Evolutionary conservation across 2,113 vertebrate species (phyloP).

Genomic region (Phycodurus eques): DNA sequence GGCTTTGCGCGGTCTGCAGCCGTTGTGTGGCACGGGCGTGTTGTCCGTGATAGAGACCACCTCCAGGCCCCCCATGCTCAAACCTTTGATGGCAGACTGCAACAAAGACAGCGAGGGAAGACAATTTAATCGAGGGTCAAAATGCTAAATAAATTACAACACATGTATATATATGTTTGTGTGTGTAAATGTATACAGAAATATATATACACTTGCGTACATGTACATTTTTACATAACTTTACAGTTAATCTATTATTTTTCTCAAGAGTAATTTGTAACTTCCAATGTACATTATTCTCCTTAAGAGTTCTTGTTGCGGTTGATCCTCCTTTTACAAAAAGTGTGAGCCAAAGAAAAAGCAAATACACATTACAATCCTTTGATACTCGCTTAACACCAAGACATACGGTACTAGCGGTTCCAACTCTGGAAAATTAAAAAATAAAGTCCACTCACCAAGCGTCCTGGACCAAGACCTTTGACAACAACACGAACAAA

Average conservation of each 20-base stretch:
- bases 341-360: no score
- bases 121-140: constrained; percentile 1
- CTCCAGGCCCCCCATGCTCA: constrained; percentile 89
- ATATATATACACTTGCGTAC: no score
- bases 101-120: constrained; percentile 21
- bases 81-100: constrained; percentile 90
- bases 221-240: no score
- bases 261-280: no score
- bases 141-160: constrained; percentile 2
- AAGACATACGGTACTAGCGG: not conserved
- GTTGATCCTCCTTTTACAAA: no score
- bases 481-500: constrained; percentile 88
- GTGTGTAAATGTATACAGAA: no score
- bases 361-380: no score
- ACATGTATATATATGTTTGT: no score
- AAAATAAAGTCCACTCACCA: constrained; percentile 69
- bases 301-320: no score
- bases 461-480: constrained; percentile 89
- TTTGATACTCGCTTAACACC: no score
- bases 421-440: not conserved
- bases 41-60: constrained; percentile 95
- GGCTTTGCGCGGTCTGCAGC: constrained; percentile 90
- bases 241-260: no score
- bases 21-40: constrained; percentile 93
- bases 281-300: no score